Conservation (phyloP, 2,888 invertebrate species). For the Drosophila incognita region DNA sequence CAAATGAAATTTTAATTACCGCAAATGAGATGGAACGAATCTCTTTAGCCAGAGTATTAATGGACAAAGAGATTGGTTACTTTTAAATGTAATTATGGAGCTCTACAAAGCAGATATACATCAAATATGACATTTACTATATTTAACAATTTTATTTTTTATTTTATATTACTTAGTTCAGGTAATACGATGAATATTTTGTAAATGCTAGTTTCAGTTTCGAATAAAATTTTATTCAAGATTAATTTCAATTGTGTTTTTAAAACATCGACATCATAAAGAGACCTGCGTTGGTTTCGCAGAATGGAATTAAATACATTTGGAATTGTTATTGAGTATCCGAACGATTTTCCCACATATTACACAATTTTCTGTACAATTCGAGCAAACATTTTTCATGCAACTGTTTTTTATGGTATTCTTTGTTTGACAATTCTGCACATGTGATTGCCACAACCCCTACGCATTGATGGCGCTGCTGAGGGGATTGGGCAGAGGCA, state of each 20-base stretch:
- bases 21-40: conserved; percentile 62
- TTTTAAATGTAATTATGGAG: conserved; percentile 30
- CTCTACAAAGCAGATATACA: neutral
- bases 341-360: conserved; percentile 12
- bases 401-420: conserved; percentile 49
- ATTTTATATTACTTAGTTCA: neutral
- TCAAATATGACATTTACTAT: neutral
- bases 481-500: conserved; percentile 22
- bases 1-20: conserved; percentile 78
- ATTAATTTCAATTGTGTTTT: neutral
- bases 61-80: conserved; percentile 35
- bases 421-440: conserved; percentile 31
- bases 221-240: neutral
- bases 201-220: neutral
- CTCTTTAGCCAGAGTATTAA: conserved; percentile 27
- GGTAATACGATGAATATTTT: neutral
- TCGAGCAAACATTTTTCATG: conserved; percentile 39
- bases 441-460: conserved; percentile 42
- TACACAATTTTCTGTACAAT: conserved; percentile 12
- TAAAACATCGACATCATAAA: neutral
- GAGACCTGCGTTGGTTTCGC: neutral
- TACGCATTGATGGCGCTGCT: conserved; percentile 2
- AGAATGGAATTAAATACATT: neutral
- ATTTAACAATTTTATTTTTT: neutral
- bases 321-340: conserved; percentile 1